A percentile compares a stretch with the other conserved stretches of the same genome.
These are phyloP conservation scores for Terebella lapidaria DNA, from an alignment of 2,888 invertebrate species.

Conservation along the genomic window DNA sequence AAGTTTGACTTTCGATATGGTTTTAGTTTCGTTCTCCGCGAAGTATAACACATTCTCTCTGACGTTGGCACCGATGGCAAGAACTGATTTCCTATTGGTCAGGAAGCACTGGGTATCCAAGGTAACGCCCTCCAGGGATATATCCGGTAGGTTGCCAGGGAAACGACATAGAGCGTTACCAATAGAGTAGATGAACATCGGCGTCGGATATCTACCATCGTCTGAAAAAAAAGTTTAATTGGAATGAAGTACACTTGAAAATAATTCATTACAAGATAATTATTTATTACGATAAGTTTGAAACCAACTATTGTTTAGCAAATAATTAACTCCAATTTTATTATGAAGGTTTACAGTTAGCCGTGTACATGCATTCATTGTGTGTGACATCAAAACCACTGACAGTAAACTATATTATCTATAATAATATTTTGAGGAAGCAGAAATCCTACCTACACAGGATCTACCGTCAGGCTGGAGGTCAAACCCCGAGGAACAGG, in stretches of 20 bases:
- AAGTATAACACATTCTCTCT: constrained; percentile 35
- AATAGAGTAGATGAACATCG: constrained; percentile 40
- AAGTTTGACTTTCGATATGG: constrained; percentile 37
- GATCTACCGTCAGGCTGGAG: constrained; percentile 59
- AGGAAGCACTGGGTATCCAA: constrained; percentile 58
- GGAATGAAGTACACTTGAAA: too few relatives aligned
- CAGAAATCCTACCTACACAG: constrained; percentile 53
- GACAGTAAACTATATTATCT: too few relatives aligned
- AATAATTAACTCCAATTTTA: too few relatives aligned
- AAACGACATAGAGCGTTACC: constrained; percentile 48
- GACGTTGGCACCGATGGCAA: constrained; percentile 28
- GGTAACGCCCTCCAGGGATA: constrained; percentile 37
- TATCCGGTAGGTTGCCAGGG: constrained; percentile 44
- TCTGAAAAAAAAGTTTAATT: constrained; percentile 33
- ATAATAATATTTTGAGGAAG: too few relatives aligned
- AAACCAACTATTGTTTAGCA: too few relatives aligned
- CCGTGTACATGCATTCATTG: too few relatives aligned
- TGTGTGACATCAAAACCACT: too few relatives aligned
- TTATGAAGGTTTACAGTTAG: too few relatives aligned
- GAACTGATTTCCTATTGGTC: constrained; percentile 53
- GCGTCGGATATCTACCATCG: constrained; percentile 53
- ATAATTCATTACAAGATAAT: too few relatives aligned
- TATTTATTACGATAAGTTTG: too few relatives aligned
- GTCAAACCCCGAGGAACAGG: constrained; percentile 71
- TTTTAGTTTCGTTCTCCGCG: constrained; percentile 39